Conservation (phyloP, 2,113 vertebrate genomes). For the Neopipo cinnamomea region DNA sequence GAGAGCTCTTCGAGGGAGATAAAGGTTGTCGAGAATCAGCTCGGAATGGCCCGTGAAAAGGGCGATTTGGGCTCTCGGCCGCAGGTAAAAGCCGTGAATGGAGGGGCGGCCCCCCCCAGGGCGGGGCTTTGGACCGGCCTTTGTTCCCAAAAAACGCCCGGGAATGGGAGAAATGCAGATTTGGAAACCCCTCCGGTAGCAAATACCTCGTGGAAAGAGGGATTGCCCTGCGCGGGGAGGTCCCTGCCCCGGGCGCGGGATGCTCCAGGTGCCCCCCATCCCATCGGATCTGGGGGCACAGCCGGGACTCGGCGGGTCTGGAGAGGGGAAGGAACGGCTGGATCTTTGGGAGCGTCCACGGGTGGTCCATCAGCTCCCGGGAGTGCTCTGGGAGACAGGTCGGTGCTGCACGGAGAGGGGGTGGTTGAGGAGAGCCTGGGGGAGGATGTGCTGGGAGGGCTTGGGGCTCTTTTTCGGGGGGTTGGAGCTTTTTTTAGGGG, state of each 20-base stretch:
- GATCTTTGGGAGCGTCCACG: background rate
- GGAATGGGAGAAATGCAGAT: background rate
- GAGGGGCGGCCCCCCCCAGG: background rate
- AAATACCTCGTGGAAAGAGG: background rate
- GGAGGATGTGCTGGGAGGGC: no score
- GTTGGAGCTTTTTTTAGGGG: no score
- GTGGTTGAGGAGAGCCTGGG: no score
- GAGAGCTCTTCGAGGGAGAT: background rate
- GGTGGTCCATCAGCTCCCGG: background rate
- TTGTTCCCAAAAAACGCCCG: background rate
- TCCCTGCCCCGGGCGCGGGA: background rate
- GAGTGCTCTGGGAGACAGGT: background rate
- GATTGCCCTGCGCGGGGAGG: background rate
- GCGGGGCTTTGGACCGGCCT: background rate
- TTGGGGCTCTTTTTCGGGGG: no score
- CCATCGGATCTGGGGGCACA: background rate
- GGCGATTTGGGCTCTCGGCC: background rate
- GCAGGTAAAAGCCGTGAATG: background rate
- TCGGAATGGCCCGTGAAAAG: background rate
- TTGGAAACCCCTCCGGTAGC: background rate
- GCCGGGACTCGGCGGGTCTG: background rate
- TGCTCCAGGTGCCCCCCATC: background rate
- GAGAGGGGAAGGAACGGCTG: fast-evolving
- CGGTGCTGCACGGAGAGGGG: background rate
- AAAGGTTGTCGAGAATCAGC: background rate